Base-by-base conservation (phyloP, 2,797 vertebrate species). In the Rhyacichthys aspro region DNA sequence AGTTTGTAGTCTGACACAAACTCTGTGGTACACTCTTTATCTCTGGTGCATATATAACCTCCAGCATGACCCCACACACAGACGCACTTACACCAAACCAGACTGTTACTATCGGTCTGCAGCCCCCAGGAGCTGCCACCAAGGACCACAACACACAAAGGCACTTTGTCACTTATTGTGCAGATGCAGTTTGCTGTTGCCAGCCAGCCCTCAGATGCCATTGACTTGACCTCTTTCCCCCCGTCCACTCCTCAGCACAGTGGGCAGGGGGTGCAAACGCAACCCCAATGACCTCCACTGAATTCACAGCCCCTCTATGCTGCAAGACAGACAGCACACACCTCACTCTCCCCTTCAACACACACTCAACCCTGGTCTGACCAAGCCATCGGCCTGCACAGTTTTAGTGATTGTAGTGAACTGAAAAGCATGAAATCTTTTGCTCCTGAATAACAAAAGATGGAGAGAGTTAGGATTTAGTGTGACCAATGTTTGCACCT, bases 271-370 rank as follows among this genome's bases (percentile, higher is more conserved):
- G 78, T 69, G 54, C 78, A 81, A 84, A 86, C 76, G 82, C 85
- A 88, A 89, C 86, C 84, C 88, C 85, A 78, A 80, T 28, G 81
- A 91, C 88, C 86, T 88, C 88, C 85, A 86, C 82, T 74, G 82
- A 86, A 80, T 87, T 81, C 83, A 89, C 83, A 86, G 89, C 89
- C 89, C 90, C 88, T 90, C 47, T 45, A 92, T 92, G 90, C 88
- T 90, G 89, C 90, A 89, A 85, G 77, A 83, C 83, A 87, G 87
- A 86, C 89, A 90, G 88, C 84, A 76, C 83, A 82, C 72, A 75
- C 59, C 67, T 76, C 63, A 80, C 56, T 57, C 59, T 70, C 55
- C 69, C 41, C 65, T 70, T 18, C 62, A 12, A 75, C 41, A 55
- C 59, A 63, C 28, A 70, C 48, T 72, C 67, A 59, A 69, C 72